Conservation (phyloP, 23 tunicate genomes). For the Styela clava region DNA sequence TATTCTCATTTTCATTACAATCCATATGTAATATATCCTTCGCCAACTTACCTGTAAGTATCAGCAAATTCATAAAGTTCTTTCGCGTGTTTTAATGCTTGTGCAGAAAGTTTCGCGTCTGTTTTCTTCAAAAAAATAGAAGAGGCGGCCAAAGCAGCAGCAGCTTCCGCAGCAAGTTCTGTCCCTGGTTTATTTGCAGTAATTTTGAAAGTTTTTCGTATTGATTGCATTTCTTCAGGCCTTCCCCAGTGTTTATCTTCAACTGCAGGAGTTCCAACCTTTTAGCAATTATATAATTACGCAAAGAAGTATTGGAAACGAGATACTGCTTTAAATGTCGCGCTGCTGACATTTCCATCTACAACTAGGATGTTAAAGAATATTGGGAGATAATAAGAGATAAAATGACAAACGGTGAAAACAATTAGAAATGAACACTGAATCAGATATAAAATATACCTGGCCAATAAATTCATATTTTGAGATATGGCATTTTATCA, state of each 20-base stretch:
- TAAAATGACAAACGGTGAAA: no score
- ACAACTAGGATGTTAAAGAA: no score
- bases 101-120: constrained; percentile 50
- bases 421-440: no score
- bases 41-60: constrained; percentile 45
- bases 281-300: neutral
- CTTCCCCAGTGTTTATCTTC: constrained; percentile 79
- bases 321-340: neutral
- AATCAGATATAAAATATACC: no score
- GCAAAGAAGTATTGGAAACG: neutral
- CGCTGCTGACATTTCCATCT: neutral
- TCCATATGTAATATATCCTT: no score
- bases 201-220: constrained; percentile 60
- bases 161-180: constrained; percentile 92
- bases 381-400: neutral
- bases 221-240: constrained; percentile 62
- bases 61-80: constrained; percentile 81
- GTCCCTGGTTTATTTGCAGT: constrained; percentile 65
- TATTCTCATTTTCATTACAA: no score
- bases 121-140: constrained; percentile 58
- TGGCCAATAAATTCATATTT: constrained; percentile 81
- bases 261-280: constrained; percentile 65
- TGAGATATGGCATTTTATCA: constrained; percentile 77
- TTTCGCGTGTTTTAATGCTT: constrained; percentile 57
- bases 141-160: constrained; percentile 97